These are phyloP conservation scores for Belgica antarctica DNA, from an alignment of 2,888 invertebrate species.

Conservation along the genomic window DNA sequence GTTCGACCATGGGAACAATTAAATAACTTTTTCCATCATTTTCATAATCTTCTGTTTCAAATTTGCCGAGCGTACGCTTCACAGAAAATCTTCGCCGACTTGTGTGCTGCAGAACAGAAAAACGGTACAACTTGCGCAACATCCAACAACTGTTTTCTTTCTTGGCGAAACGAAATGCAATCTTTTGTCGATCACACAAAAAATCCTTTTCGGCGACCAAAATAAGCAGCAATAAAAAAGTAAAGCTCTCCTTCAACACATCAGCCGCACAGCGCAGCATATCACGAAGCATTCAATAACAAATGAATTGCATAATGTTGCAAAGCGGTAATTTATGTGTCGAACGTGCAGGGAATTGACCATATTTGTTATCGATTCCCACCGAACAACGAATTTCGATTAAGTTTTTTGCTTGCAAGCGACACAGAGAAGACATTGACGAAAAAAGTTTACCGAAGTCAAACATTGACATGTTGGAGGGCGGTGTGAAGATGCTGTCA, in stretches of 20 bases:
- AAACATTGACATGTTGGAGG: too few species aligned
- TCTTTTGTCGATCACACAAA: slow-evolving; percentile 13
- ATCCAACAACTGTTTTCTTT: background rate
- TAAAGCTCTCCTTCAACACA: background rate
- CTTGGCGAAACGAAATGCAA: background rate
- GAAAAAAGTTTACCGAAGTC: background rate
- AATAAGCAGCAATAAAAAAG: background rate
- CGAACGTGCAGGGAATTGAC: background rate
- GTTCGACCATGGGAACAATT: too few species aligned
- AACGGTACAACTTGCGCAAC: slow-evolving; percentile 1
- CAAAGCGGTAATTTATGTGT: slow-evolving; percentile 15
- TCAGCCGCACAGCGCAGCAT: slow-evolving; percentile 6
- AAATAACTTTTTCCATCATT: too few species aligned
- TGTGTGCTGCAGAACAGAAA: background rate
- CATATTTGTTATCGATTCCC: background rate
- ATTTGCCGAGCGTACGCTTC: too few species aligned
- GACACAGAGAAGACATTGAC: background rate
- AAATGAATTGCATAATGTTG: slow-evolving; percentile 12
- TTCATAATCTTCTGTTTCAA: background rate
- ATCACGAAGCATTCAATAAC: slow-evolving; percentile 8
- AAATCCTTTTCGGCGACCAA: background rate
- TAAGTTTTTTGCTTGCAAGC: background rate
- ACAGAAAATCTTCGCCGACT: too few species aligned
- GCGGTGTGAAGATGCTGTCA: too few species aligned
- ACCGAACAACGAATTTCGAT: background rate